Evolutionary conservation across 1,140 invertebrate genomes (phyloP).

Genomic region (Lepidurus apus): DNA sequence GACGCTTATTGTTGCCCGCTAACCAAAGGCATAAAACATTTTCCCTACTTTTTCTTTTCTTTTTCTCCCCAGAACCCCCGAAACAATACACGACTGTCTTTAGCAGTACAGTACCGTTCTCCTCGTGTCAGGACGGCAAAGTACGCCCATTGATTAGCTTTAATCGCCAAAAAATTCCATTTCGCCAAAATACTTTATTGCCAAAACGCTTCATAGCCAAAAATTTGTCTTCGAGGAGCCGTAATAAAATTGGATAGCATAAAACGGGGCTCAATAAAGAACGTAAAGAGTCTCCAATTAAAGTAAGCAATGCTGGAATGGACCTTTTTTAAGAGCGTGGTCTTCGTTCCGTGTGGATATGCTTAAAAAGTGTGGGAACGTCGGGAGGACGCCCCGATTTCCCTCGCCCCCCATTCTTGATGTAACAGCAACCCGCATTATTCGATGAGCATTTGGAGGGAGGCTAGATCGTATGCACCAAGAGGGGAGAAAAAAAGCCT

Average conservation of each 20-base stretch:
- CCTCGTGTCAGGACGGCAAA: no score
- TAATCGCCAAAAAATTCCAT: not conserved
- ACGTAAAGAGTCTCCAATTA: not conserved
- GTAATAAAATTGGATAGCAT: not conserved
- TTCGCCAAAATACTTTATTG: no score
- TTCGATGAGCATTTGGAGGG: not conserved
- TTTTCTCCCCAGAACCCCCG: not conserved
- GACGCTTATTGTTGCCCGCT: not conserved
- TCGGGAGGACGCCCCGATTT: not conserved
- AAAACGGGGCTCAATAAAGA: not conserved
- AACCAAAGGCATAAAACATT: conserved; percentile 2
- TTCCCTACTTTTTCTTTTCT: not conserved
- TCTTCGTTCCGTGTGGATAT: not conserved
- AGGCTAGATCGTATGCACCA: conserved; percentile 3
- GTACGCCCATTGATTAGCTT: no score
- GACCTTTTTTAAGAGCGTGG: not conserved
- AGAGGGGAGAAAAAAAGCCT: not conserved
- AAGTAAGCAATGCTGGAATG: not conserved
- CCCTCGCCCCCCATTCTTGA: not conserved
- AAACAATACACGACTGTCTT: not conserved
- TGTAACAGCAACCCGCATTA: conserved; percentile 9
- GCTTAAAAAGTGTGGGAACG: conserved; percentile 14
- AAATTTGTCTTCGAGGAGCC: no score
- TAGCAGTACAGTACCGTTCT: not conserved
- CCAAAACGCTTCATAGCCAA: no score